Evolutionary conservation across 2,113 vertebrate genomes (phyloP), one percentile per base, ranked within the genome.

Genomic region (Elanus axillaris): DNA sequence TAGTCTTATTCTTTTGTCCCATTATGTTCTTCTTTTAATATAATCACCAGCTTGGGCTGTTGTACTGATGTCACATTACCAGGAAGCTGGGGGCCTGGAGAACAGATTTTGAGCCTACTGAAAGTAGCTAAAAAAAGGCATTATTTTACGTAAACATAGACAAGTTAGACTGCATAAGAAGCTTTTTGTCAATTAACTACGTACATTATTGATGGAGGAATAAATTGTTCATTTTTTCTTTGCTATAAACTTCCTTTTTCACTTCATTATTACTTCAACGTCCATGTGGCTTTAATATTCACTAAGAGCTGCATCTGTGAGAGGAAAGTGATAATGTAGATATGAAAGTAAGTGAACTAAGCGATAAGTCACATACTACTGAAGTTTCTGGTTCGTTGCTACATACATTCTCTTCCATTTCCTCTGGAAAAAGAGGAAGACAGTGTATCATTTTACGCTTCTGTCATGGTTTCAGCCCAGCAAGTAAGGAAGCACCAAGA

Each of bases 21-120:
- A 67, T 95, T 98, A 83, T 94, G 95, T 95, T 96, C 73, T 75
- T 76, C 88, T 96, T 95, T 92, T 88, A 95, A 95, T 94, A 94
- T 95, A 98, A 97, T 97, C 94, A 97, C 52, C 55, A 75, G 55
- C 85, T 96, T 93, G 48, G 38, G 74, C 60, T 97, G 86, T 85
- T 97, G 79, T 81, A 86, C 71, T 95, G 94, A 97, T 86, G 95
- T 94, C 94, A 95, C 47, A 34, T 94, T 96, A 94, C 89, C 97
- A 97, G 96, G 97, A 97, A 98, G 84, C 60, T 75, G 74, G 56
- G 47, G 52, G 59, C 62, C 92, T 76, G 67, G 23, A 88, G 96
- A 96, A 94, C 20, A 71, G 64, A 76, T 91, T 91, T 92, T 59
- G 40, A 92, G 43, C 50, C 92, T 95, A 67, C 69, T 92, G 56